Conservation (phyloP, 2,113 vertebrate genomes). For the Caretta caretta region DNA sequence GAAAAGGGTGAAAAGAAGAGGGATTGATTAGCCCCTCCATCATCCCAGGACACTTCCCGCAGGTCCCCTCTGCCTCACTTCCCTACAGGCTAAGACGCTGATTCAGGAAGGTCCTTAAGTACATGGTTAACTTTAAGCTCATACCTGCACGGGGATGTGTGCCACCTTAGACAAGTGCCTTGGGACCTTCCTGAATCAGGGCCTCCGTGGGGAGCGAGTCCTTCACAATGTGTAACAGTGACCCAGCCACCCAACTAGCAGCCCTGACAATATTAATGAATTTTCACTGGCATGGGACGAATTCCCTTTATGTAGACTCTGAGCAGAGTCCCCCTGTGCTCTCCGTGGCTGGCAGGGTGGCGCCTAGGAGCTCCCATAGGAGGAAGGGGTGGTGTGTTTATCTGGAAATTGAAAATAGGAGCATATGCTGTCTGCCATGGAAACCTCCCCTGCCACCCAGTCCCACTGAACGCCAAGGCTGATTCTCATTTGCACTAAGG, state of each 20-base stretch:
- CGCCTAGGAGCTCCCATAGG: background rate
- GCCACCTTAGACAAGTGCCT: background rate
- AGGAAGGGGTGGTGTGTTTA: background rate
- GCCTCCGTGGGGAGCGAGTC: background rate
- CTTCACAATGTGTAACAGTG: background rate
- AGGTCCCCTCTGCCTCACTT: background rate
- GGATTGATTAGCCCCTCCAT: background rate
- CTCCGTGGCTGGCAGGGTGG: background rate
- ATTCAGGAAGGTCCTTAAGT: background rate
- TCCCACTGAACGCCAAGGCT: too few species aligned
- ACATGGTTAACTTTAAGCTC: background rate
- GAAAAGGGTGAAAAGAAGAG: background rate
- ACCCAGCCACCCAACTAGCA: background rate
- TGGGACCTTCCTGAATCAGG: background rate
- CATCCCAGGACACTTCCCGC: background rate
- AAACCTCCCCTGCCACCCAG: too few species aligned
- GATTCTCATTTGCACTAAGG: background rate
- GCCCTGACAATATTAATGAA: background rate
- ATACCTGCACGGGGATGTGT: background rate
- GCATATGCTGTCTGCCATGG: too few species aligned
- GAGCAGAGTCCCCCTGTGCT: background rate
- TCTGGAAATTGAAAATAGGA: too few species aligned
- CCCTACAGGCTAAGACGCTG: background rate
- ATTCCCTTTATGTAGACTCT: background rate
- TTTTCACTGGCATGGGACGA: background rate